Evolutionary conservation across 64 coral and sea anemone species (phyloP).

Genomic region (Stichodactyla helianthus): DNA sequence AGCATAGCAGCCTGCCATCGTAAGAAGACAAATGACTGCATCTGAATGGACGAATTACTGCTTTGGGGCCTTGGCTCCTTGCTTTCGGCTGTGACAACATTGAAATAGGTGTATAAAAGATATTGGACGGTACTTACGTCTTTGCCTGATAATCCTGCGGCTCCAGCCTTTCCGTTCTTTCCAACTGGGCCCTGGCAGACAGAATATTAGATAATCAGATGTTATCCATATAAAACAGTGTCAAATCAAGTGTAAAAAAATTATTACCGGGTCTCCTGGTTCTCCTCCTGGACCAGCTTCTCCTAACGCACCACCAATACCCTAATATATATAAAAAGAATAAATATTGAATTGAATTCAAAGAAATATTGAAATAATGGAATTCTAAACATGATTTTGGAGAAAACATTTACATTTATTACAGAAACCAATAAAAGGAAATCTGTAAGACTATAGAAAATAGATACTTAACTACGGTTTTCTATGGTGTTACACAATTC

Average conservation of each 20-base stretch:
- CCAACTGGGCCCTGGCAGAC: slow-evolving; percentile 25
- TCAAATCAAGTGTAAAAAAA: neutral
- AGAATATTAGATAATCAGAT: neutral
- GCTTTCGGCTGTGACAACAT: no score
- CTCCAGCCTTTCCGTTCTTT: slow-evolving; percentile 2
- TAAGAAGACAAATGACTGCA: no score
- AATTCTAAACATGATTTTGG: neutral
- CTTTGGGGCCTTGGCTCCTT: no score
- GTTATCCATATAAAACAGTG: neutral
- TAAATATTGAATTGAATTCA: neutral
- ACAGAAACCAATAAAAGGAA: no score
- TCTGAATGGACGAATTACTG: no score
- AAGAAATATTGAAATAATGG: neutral
- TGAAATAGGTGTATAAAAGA: no score
- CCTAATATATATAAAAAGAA: neutral
- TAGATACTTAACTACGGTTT: no score
- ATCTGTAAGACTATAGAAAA: no score
- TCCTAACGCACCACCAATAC: slow-evolving; percentile 9
- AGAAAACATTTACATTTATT: no score
- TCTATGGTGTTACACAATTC: no score
- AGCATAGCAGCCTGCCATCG: no score
- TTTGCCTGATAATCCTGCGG: slow-evolving; percentile 24
- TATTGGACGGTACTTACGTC: slow-evolving; percentile 12
- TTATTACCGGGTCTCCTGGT: slow-evolving; percentile 21
- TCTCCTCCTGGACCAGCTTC: slow-evolving; percentile 22